These are phyloP conservation scores for Pollenia griseotomentosa DNA, from an alignment of 2,888 invertebrate species.

Conservation along the genomic window DNA sequence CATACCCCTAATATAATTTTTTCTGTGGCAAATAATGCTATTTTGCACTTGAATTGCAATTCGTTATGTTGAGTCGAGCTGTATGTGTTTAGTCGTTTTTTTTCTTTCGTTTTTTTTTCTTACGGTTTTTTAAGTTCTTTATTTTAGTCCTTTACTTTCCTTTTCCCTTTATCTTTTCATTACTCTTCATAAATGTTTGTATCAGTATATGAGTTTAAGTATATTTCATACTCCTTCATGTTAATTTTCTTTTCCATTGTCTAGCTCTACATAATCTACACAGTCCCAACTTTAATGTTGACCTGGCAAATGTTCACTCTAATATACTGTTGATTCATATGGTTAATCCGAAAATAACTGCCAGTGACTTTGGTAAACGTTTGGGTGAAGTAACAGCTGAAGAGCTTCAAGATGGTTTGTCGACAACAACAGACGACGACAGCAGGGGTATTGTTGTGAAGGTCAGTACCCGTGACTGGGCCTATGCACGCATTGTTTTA, in stretches of 20 bases:
- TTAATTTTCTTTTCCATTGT: slow-evolving; percentile 47
- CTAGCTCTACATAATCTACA: slow-evolving; percentile 85
- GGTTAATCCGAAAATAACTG: slow-evolving; percentile 85
- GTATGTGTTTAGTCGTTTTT: background rate
- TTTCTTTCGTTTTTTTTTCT: background rate
- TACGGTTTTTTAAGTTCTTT: background rate
- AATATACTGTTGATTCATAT: slow-evolving; percentile 90
- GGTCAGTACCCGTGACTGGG: slow-evolving; percentile 86
- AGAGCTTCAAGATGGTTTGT: slow-evolving; percentile 85
- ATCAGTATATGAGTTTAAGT: slow-evolving; percentile 1
- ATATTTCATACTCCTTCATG: slow-evolving; percentile 17
- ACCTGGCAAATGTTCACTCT: slow-evolving; percentile 87
- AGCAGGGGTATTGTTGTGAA: slow-evolving; percentile 85
- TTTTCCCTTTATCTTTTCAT: slow-evolving; percentile 28
- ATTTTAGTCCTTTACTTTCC: slow-evolving; percentile 17
- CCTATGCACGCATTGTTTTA: slow-evolving; percentile 88
- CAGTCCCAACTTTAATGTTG: slow-evolving; percentile 87
- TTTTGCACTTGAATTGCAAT: slow-evolving; percentile 64
- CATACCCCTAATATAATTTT: background rate
- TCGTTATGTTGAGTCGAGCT: slow-evolving; percentile 45
- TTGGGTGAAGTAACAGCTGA: slow-evolving; percentile 84
- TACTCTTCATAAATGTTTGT: background rate
- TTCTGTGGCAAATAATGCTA: slow-evolving; percentile 45
- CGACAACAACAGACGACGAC: slow-evolving; percentile 78
- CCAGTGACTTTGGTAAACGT: slow-evolving; percentile 86